Percentiles rank a stretch among this genome's conserved stretches.
These are phyloP conservation scores for Catocala fraxini DNA, from an alignment of 2,888 invertebrate species.

Conservation along the genomic window DNA sequence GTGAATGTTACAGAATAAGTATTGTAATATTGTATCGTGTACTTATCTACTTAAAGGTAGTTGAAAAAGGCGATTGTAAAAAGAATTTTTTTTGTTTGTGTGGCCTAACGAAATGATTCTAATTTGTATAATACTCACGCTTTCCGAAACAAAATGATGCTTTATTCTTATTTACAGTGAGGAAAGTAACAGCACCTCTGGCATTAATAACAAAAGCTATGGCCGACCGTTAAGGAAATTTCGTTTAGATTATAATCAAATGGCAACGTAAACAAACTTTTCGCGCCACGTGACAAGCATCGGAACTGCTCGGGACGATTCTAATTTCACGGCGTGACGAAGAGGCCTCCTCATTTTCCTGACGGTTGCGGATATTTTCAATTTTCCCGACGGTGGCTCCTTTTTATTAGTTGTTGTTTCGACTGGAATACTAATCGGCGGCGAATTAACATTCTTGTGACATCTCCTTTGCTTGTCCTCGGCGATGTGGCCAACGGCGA, in stretches of 20 bases:
- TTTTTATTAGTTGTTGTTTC: slow-evolving; percentile 86
- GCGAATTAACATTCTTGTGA: slow-evolving; percentile 77
- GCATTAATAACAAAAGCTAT: slow-evolving; percentile 57
- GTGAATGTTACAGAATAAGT: background rate
- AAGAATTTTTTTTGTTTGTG: slow-evolving; percentile 32
- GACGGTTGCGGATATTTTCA: slow-evolving; percentile 86
- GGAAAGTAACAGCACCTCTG: slow-evolving; percentile 48
- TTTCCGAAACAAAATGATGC: slow-evolving; percentile 44
- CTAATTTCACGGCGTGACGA: slow-evolving; percentile 83
- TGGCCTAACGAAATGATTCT: slow-evolving; percentile 33
- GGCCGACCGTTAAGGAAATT: slow-evolving; percentile 65
- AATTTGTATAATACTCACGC: slow-evolving; percentile 54
- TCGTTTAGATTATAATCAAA: slow-evolving; percentile 76
- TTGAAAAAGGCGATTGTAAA: slow-evolving; percentile 30
- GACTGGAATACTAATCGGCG: slow-evolving; percentile 82
- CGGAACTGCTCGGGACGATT: slow-evolving; percentile 67
- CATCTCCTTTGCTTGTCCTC: slow-evolving; percentile 65
- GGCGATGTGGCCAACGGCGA: slow-evolving; percentile 40
- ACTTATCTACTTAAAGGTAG: slow-evolving; percentile 22
- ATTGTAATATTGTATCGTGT: slow-evolving; percentile 26
- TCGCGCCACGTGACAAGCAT: slow-evolving; percentile 77
- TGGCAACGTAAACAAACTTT: slow-evolving; percentile 83
- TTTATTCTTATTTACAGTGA: slow-evolving; percentile 48
- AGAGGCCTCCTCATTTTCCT: slow-evolving; percentile 82
- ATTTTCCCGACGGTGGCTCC: slow-evolving; percentile 82